Percentiles rank a stretch among this genome's conserved stretches.
Conservation (phyloP, 1,140 invertebrate species). For the Eriocheir sinensis region DNA sequence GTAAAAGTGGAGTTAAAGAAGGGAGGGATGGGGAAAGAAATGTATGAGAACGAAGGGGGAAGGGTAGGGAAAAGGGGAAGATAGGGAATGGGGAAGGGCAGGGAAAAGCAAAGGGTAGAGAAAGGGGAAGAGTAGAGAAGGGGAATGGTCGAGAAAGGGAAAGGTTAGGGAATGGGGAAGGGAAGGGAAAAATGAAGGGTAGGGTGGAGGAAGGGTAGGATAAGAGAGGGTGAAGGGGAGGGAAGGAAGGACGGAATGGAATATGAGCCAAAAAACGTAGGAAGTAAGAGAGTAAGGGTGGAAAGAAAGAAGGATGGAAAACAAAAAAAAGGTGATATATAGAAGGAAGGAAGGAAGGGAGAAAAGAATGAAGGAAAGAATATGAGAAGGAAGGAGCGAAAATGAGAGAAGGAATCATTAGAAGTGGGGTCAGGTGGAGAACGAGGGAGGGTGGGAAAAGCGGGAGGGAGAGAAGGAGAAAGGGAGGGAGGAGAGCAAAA, state of each 20-base stretch:
- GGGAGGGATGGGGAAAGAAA: constrained; percentile 31
- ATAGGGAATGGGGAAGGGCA: neutral
- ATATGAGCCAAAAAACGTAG: neutral
- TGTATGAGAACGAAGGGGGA: neutral
- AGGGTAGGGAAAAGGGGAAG: neutral
- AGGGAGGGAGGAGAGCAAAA: too few relatives aligned
- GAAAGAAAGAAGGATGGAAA: too few relatives aligned
- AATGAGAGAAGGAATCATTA: neutral
- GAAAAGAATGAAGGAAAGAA: too few relatives aligned
- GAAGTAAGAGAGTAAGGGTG: neutral
- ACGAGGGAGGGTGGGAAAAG: neutral
- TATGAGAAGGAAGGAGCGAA: neutral
- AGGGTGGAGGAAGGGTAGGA: too few relatives aligned
- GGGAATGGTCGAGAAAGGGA: neutral
- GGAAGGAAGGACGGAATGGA: too few relatives aligned
- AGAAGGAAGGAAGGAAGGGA: neutral
- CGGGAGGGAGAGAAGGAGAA: too few relatives aligned
- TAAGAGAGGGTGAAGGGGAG: too few relatives aligned
- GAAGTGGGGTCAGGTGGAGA: neutral
- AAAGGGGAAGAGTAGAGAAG: too few relatives aligned
- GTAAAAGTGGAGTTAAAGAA: neutral
- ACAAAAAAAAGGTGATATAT: neutral
- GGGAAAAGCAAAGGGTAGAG: neutral
- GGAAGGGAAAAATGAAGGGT: neutral
- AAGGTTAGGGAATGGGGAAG: neutral